These are phyloP conservation scores for Notodonta dromedarius DNA, from an alignment of 2,888 invertebrate genomes.

Conservation along the genomic window DNA sequence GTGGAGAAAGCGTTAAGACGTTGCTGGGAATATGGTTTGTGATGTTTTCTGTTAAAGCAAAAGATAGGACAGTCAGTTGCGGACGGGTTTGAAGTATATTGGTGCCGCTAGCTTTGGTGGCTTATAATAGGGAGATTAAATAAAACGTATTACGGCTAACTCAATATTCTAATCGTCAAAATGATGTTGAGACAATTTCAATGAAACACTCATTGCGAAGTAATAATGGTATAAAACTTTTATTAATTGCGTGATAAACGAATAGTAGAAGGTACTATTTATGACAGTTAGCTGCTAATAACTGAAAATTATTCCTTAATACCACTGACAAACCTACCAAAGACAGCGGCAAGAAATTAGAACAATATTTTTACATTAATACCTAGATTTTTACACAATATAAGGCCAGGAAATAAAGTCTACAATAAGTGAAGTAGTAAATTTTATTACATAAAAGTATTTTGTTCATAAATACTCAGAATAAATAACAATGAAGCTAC, in stretches of 20 bases:
- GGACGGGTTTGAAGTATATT: conserved; percentile 36
- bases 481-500: conserved; percentile 25
- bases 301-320: neutral
- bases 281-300: neutral
- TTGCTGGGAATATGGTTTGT: conserved; percentile 83
- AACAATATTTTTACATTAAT: neutral
- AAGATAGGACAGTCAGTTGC: conserved; percentile 67
- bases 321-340: neutral
- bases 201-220: too few relatives aligned
- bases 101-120: conserved; percentile 27
- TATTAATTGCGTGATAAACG: neutral
- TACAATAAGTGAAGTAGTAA: conserved; percentile 9
- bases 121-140: neutral
- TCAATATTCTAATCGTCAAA: too few relatives aligned
- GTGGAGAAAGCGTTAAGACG: conserved; percentile 81
- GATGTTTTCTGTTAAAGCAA: conserved; percentile 76
- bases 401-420: conserved; percentile 12
- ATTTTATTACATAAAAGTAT: neutral
- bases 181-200: too few relatives aligned
- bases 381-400: neutral
- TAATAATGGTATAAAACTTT: too few relatives aligned
- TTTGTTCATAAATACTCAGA: conserved; percentile 15
- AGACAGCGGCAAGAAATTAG: neutral
- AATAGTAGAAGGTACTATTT: neutral
- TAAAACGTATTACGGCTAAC: too few relatives aligned